Conservation (phyloP, 2,797 vertebrate genomes). For the Leptatherina wallacei region DNA sequence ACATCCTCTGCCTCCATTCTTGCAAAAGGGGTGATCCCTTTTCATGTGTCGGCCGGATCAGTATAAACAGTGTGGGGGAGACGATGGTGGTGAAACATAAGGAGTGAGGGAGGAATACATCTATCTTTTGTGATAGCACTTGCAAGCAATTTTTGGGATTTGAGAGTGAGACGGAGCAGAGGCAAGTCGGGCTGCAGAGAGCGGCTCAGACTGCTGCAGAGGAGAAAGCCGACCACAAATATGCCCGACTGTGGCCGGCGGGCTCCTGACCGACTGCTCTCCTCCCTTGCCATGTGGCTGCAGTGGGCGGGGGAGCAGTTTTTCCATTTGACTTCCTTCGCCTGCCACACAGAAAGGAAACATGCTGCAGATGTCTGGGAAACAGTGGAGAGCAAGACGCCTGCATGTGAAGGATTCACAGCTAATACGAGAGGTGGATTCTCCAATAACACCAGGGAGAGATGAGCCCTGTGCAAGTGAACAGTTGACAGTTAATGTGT, state of each 20-base stretch:
- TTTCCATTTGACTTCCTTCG: constrained; percentile 83
- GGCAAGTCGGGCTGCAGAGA: constrained; percentile 35
- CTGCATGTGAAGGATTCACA: constrained; percentile 34
- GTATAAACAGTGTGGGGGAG: constrained; percentile 70
- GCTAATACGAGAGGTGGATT: constrained; percentile 28
- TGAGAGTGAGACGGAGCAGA: constrained; percentile 39
- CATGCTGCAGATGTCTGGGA: constrained; percentile 79
- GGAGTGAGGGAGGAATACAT: constrained; percentile 62
- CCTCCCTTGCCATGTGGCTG: constrained; percentile 77
- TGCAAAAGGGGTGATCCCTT: constrained; percentile 62
- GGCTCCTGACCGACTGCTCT: constrained; percentile 83
- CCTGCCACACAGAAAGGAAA: constrained; percentile 76
- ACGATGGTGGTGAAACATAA: constrained; percentile 36
- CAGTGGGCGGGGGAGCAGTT: constrained; percentile 72
- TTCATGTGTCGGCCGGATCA: constrained; percentile 58
- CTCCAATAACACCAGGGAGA: constrained; percentile 21
- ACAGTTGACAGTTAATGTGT: not conserved
- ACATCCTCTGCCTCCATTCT: constrained; percentile 57
- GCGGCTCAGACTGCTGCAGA: constrained; percentile 62
- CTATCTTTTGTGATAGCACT: constrained; percentile 50
- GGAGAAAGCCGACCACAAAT: constrained; percentile 83
- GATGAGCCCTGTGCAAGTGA: constrained; percentile 4
- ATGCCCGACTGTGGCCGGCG: constrained; percentile 82
- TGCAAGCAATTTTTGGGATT: constrained; percentile 32
- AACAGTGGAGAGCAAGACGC: constrained; percentile 36